phyloP scores from a whole-genome alignment of 2,888 invertebrate species.

The Heliconius sara region DNA sequence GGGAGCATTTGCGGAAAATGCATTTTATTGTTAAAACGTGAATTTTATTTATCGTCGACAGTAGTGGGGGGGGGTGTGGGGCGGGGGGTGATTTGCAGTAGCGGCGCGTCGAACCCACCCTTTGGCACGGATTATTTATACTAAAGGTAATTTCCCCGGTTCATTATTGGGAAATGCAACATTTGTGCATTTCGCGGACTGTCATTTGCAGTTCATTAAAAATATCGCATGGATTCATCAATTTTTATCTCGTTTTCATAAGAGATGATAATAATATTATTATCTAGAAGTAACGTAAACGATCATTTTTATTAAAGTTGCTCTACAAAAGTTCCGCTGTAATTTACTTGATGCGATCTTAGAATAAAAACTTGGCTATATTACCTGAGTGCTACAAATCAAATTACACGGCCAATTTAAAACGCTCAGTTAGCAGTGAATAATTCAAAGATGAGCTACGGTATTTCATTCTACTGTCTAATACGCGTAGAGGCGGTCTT shows the following conservation, averaged over 20 bases:
- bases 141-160: constrained; percentile 81
- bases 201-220: constrained; percentile 81
- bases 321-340: constrained; percentile 39
- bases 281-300: constrained; percentile 18
- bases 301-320: constrained; percentile 41
- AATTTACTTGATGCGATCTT: constrained; percentile 43
- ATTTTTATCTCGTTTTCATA: constrained; percentile 43
- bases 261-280: constrained; percentile 33
- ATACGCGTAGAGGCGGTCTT: constrained; percentile 69
- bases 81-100: constrained; percentile 78
- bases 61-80: constrained; percentile 61
- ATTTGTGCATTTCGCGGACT: constrained; percentile 77
- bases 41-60: constrained; percentile 84
- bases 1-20: constrained; percentile 84
- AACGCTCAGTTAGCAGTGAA: constrained; percentile 66
- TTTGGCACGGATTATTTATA: constrained; percentile 82
- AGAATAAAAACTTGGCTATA: constrained; percentile 44
- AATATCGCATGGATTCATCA: constrained; percentile 52
- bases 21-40: constrained; percentile 85
- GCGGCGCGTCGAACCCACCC: constrained; percentile 80
- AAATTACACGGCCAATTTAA: constrained; percentile 66
- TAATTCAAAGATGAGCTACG: constrained; percentile 62
- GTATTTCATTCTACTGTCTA: constrained; percentile 64
- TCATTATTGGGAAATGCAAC: constrained; percentile 82
- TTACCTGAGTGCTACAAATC: constrained; percentile 47